These are phyloP conservation scores for Steinernema feltiae DNA, from an alignment of 1,140 invertebrate species.

Conservation along the genomic window DNA sequence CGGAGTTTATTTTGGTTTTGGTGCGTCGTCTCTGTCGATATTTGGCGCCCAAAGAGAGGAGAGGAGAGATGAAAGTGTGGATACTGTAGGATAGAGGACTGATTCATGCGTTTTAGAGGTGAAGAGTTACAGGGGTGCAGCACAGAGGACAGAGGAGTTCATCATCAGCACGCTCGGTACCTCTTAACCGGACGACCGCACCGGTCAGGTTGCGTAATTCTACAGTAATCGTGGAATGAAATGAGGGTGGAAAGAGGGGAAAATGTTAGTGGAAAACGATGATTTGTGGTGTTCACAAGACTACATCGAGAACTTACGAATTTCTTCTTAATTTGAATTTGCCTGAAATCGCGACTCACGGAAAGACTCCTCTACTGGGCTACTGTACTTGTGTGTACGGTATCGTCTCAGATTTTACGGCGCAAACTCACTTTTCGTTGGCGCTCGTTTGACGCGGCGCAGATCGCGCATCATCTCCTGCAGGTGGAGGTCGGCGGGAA, in stretches of 20 bases:
- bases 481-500: constrained; percentile 26
- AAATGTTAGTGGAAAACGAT: not conserved
- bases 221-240: not conserved
- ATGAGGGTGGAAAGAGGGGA: not conserved
- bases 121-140: not conserved
- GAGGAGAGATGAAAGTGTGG: not conserved
- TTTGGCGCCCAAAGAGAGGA: not conserved
- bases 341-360: constrained; percentile 16
- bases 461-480: constrained; percentile 35
- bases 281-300: not conserved
- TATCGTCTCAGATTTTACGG: not conserved
- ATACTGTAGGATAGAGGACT: no score
- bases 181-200: not conserved
- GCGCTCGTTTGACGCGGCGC: constrained; percentile 32
- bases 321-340: not conserved
- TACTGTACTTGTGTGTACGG: not conserved
- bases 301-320: constrained; percentile 5
- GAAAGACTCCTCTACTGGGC: constrained; percentile 13
- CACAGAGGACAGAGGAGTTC: constrained; percentile 1
- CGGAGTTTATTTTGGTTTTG: not conserved
- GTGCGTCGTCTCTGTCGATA: not conserved
- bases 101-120: not conserved
- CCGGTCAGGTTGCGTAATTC: constrained; percentile 6
- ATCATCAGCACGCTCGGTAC: not conserved
- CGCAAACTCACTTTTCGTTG: constrained; percentile 38